phyloP scores from a whole-genome alignment of 1,140 invertebrate species.

The Metaphire vulgaris region DNA sequence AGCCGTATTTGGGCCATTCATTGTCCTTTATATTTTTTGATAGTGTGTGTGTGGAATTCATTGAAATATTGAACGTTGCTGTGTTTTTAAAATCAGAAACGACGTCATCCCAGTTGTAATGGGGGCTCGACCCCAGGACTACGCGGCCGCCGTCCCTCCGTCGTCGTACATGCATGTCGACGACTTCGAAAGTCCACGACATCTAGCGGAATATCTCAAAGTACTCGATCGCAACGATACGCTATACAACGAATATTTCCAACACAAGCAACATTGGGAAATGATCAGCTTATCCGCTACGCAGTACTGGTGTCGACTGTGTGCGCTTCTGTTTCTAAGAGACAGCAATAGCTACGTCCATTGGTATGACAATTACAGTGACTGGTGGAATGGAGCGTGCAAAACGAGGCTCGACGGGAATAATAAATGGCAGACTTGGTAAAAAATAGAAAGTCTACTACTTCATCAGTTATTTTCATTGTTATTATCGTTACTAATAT shows the following conservation, averaged over 20 bases:
- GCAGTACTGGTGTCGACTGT: slow-evolving; percentile 39
- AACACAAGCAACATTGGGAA: slow-evolving; percentile 85
- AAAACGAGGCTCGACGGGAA: background rate
- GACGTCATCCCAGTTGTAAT: slow-evolving; percentile 47
- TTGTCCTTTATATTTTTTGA: too few relatives aligned
- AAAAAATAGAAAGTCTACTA: too few relatives aligned
- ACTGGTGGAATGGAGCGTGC: slow-evolving; percentile 4
- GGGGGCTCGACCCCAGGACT: slow-evolving; percentile 52
- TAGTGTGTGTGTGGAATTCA: too few relatives aligned
- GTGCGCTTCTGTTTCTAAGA: background rate
- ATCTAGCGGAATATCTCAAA: slow-evolving; percentile 43
- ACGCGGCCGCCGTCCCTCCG: slow-evolving; percentile 37
- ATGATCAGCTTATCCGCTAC: slow-evolving; percentile 91
- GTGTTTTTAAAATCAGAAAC: too few relatives aligned
- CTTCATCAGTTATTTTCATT: too few relatives aligned
- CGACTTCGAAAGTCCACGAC: slow-evolving; percentile 42
- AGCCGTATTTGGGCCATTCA: too few relatives aligned
- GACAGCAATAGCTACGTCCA: slow-evolving; percentile 12
- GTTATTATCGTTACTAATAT: too few relatives aligned
- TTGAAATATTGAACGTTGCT: too few relatives aligned
- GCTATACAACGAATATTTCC: slow-evolving; percentile 67
- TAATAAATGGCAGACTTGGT: background rate
- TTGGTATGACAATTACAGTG: slow-evolving; percentile 6
- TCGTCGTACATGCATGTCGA: slow-evolving; percentile 49
- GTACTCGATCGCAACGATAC: slow-evolving; percentile 72